These are phyloP conservation scores for Lepidocyrtinus sp. DNA, from an alignment of 2,888 invertebrate species.

Conservation along the genomic window DNA sequence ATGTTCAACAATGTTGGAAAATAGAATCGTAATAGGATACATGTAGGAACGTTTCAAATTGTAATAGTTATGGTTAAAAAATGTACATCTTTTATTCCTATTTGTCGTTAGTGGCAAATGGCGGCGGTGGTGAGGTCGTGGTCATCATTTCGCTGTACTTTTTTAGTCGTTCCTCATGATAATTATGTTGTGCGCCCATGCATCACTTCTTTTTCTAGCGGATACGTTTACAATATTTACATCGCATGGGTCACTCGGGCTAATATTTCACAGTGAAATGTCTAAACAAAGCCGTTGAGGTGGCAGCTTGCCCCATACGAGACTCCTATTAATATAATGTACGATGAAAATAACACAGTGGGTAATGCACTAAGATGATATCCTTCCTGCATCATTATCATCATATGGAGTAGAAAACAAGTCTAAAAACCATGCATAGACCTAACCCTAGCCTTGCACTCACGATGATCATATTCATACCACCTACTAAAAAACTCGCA, in stretches of 20 bases:
- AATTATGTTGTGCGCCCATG: slow-evolving; percentile 35
- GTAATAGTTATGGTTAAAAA: too few relatives aligned
- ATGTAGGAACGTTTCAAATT: too few relatives aligned
- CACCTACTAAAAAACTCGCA: slow-evolving; percentile 45
- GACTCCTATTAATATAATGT: slow-evolving; percentile 26
- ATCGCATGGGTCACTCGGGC: too few relatives aligned
- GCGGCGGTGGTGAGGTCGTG: slow-evolving; percentile 39
- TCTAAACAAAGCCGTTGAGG: slow-evolving; percentile 30
- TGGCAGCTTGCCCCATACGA: not conserved
- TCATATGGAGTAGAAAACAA: slow-evolving; percentile 9
- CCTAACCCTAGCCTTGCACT: not conserved
- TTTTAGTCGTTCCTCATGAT: slow-evolving; percentile 18
- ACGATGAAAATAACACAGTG: slow-evolving; percentile 43
- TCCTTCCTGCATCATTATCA: slow-evolving; percentile 50
- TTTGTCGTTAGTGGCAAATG: slow-evolving; percentile 27
- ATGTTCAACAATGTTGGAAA: too few relatives aligned
- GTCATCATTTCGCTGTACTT: slow-evolving; percentile 32
- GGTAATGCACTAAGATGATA: slow-evolving; percentile 26
- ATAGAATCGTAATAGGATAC: too few relatives aligned
- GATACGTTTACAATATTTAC: slow-evolving; percentile 1
- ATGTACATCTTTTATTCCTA: too few relatives aligned
- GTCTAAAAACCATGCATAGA: slow-evolving; percentile 17
- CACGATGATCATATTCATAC: not conserved
- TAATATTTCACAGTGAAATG: slow-evolving; percentile 12
- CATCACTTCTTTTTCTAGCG: slow-evolving; percentile 25